Percentiles rank a stretch among this genome's conserved stretches.
These are phyloP conservation scores for Parasteatoda lunata DNA, from an alignment of 2,888 invertebrate species.

Conservation along the genomic window DNA sequence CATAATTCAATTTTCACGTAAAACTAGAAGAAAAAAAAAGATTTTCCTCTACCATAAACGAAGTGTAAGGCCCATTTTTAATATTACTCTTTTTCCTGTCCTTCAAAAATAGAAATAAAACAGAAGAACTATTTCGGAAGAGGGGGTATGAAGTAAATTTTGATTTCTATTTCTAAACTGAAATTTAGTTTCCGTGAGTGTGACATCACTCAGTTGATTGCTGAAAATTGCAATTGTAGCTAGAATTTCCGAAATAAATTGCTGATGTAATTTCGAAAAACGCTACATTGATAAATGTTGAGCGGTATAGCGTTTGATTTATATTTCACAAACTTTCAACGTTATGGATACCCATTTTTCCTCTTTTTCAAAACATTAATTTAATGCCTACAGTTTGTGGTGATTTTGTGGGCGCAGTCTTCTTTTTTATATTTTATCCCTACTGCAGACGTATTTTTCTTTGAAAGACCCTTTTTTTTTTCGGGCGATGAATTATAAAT, in stretches of 20 bases:
- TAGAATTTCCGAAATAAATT: constrained; percentile 60
- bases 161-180: constrained; percentile 5
- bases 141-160: background rate
- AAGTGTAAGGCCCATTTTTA: background rate
- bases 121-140: background rate
- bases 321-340: constrained; percentile 66
- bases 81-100: background rate
- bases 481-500: background rate
- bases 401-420: constrained; percentile 18
- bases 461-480: constrained; percentile 15
- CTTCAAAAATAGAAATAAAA: constrained; percentile 10
- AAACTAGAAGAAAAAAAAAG: background rate
- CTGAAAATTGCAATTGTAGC: constrained; percentile 59
- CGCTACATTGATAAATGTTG: constrained; percentile 59
- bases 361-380: constrained; percentile 42
- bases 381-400: constrained; percentile 30
- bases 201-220: constrained; percentile 57
- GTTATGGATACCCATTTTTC: constrained; percentile 52
- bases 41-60: background rate
- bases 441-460: constrained; percentile 12
- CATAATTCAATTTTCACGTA: background rate
- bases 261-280: constrained; percentile 63
- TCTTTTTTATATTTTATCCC: constrained; percentile 18
- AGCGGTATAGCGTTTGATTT: constrained; percentile 42
- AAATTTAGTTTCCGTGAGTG: constrained; percentile 22